phyloP scores from a whole-genome alignment of 2,797 vertebrate genomes.

The Gymnothorax javanicus region DNA sequence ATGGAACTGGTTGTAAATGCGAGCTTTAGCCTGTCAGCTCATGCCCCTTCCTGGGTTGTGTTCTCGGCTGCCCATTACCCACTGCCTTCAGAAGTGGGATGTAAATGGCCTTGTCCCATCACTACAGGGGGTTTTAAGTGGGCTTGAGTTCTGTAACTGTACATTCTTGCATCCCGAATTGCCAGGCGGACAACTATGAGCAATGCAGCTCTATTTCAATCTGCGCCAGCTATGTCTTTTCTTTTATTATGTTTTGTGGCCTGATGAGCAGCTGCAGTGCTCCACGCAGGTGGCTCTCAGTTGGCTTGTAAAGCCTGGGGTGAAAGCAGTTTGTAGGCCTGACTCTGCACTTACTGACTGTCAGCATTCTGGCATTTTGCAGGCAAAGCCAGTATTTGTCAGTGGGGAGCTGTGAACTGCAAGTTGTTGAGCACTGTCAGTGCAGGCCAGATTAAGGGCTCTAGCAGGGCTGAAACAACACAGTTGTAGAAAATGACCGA shows the following conservation, averaged over 20 bases:
- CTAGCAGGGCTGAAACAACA: neutral
- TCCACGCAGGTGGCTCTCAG: neutral
- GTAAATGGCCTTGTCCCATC: neutral
- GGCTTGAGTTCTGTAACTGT: neutral
- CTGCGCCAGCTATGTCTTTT: neutral
- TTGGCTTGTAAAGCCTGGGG: neutral
- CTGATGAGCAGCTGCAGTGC: neutral
- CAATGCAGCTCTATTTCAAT: neutral
- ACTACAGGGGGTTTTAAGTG: neutral
- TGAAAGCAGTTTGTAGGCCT: neutral
- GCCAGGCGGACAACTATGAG: neutral
- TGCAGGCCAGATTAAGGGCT: neutral
- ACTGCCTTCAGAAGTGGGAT: neutral
- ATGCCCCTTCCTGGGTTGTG: neutral
- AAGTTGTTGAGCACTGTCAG: neutral
- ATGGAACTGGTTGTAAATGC: neutral
- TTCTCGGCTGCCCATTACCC: neutral
- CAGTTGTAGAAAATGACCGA: neutral
- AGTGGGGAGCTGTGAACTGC: neutral
- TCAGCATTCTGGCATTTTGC: neutral
- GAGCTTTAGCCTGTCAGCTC: neutral
- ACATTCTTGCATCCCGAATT: neutral
- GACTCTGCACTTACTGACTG: neutral
- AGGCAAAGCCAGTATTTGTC: neutral
- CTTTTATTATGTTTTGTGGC: neutral